A percentile compares a stretch with the other conserved stretches of the same genome.
These are phyloP conservation scores for Cochlearius cochlearius DNA, from an alignment of 2,113 vertebrate species.

Conservation along the genomic window DNA sequence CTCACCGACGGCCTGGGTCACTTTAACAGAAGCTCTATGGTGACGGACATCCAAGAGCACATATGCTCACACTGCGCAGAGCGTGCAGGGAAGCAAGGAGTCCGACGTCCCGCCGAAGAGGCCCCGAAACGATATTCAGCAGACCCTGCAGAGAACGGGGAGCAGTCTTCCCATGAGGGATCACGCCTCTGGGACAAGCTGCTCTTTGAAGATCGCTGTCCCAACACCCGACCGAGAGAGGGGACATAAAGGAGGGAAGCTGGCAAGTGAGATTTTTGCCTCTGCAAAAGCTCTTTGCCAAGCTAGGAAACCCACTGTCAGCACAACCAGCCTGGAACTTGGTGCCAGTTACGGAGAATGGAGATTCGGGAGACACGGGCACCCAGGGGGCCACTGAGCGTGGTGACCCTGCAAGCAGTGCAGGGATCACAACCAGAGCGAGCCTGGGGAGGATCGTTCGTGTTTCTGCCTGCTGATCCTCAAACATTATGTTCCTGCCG, in stretches of 20 bases:
- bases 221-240: neutral
- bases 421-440: neutral
- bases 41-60: neutral
- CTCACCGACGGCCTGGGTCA: neutral
- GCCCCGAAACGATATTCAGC: neutral
- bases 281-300: neutral
- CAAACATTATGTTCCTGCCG: neutral
- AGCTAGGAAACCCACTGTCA: neutral
- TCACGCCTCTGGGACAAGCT: neutral
- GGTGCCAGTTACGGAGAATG: neutral
- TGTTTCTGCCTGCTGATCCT: neutral
- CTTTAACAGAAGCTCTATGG: neutral
- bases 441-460: neutral
- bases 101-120: neutral
- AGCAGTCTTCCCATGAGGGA: neutral
- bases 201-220: too few relatives aligned
- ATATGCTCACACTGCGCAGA: neutral
- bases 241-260: neutral
- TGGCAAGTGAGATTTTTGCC: neutral
- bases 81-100: neutral
- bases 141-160: neutral
- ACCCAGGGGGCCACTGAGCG: neutral
- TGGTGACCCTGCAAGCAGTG: neutral
- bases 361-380: neutral
- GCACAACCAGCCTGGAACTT: neutral